Evolutionary conservation across 2,888 invertebrate genomes (phyloP).

Genomic region (Aethes cnicana): DNA sequence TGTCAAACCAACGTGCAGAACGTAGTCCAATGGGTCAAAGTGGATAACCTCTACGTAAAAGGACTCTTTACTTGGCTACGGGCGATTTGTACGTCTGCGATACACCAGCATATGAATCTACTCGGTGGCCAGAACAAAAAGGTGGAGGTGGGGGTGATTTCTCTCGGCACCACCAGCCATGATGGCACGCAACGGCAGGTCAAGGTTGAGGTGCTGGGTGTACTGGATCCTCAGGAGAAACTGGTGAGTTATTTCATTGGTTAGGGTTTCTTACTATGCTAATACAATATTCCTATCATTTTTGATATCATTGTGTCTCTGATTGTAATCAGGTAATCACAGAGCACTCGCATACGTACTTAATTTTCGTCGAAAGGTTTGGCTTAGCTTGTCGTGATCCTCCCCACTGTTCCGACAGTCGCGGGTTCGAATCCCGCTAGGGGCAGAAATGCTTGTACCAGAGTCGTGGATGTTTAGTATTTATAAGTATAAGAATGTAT

Average conservation of each 20-base stretch:
- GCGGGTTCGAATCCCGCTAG: no score
- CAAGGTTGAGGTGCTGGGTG: slow-evolving; percentile 93
- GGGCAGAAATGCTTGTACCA: no score
- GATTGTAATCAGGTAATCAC: no score
- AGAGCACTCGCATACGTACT: no score
- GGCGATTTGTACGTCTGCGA: slow-evolving; percentile 89
- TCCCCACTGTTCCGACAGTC: no score
- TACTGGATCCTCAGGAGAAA: slow-evolving; percentile 88
- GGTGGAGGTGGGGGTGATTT: slow-evolving; percentile 93
- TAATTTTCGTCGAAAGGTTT: no score
- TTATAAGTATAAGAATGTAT: no score
- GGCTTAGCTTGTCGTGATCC: no score
- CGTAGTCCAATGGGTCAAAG: slow-evolving; percentile 93
- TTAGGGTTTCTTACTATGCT: not conserved
- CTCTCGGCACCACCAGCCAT: slow-evolving; percentile 92
- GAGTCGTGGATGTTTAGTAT: no score
- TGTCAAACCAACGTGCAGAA: slow-evolving; percentile 95
- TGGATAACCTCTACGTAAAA: slow-evolving; percentile 79
- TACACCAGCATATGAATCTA: slow-evolving; percentile 88
- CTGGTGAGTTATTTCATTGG: slow-evolving; percentile 58
- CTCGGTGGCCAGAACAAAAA: slow-evolving; percentile 88
- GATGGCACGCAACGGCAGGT: slow-evolving; percentile 89
- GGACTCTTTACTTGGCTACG: slow-evolving; percentile 84
- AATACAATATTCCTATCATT: slow-evolving; percentile 10
- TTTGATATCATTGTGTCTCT: no score